Evolutionary conservation across 2,888 invertebrate species (phyloP), one percentile per base, ranked within the genome.

Genomic region (Polyploca ridens): DNA sequence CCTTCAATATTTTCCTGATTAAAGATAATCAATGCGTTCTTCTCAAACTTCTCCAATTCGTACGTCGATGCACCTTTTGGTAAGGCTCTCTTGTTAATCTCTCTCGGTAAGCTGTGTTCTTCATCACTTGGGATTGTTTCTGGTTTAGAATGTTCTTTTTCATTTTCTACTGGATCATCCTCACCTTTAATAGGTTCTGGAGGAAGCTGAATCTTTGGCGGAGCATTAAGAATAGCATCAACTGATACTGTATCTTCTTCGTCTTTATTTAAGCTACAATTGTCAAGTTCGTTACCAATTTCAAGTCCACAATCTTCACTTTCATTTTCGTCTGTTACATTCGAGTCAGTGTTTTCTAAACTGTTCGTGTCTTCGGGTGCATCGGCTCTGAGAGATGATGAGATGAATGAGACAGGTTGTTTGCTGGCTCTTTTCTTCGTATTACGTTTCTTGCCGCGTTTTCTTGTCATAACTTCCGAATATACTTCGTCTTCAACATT

Each of bases 11-110:
- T 79, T 61, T 82, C 80, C 65, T 91, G 91, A 75, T 91, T 90
- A 49, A 92, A 88, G 63, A 92, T 89, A 10, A 91, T 68, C 33
- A 92, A 63, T n/a, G 75, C 81, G 62, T 91, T 86, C 69, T 89
- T 88, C n/a, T 86, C 77, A 76, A 89, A 91, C 3, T 67, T 86
- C 69, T 92, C 90, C 60, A 92, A 69, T 77, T 88, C 83, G 63
- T 92, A 91, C 0, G 91, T 90, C 0, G 68, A 46, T 0, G 87
- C 86, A 14, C 81, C 62, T 69, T 83, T 87, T 2, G 78, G 61
- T 59, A 91, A 69, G 0, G 90, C 88, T 69, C 73, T 76, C 7
- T 62, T 69, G n/a, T 83, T 84, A 35, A 64, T 49, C 58, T 63
- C 59, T 54, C 63, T 61, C 54, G 63, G 46, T 27, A 65, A 7